Evolutionary conservation across 2,797 vertebrate species (phyloP).

Genomic region (Tamandua tetradactyla): DNA sequence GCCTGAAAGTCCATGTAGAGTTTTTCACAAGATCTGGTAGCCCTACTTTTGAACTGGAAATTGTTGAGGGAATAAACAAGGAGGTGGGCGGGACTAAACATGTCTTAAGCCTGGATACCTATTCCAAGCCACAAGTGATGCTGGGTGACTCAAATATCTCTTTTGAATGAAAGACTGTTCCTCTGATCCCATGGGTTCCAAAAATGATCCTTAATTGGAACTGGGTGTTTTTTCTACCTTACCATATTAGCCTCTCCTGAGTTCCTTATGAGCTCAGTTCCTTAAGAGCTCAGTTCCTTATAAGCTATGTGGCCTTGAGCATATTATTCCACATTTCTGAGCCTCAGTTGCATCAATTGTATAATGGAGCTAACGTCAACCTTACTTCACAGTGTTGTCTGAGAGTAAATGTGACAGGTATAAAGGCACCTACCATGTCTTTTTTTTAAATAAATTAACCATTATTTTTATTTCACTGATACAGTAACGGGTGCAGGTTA

Average conservation of each 20-base stretch:
- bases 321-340: neutral
- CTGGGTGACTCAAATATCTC: neutral
- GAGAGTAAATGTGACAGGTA: neutral
- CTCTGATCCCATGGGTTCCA: neutral
- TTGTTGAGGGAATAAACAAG: neutral
- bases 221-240: neutral
- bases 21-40: too few relatives aligned
- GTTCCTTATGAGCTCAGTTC: neutral
- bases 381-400: neutral
- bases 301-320: neutral
- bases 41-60: neutral
- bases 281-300: neutral
- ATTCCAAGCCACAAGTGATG: neutral
- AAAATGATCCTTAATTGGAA: neutral
- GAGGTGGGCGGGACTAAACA: neutral
- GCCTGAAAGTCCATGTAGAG: too few relatives aligned
- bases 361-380: neutral
- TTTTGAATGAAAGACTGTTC: neutral
- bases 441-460: too few relatives aligned
- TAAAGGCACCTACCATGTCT: neutral
- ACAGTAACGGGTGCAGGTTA: neutral
- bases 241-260: neutral
- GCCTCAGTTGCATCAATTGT: neutral
- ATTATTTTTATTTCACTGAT: neutral
- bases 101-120: neutral